Evolutionary conservation across 2,888 invertebrate species (phyloP).

Genomic region (Brachylomia viminalis): DNA sequence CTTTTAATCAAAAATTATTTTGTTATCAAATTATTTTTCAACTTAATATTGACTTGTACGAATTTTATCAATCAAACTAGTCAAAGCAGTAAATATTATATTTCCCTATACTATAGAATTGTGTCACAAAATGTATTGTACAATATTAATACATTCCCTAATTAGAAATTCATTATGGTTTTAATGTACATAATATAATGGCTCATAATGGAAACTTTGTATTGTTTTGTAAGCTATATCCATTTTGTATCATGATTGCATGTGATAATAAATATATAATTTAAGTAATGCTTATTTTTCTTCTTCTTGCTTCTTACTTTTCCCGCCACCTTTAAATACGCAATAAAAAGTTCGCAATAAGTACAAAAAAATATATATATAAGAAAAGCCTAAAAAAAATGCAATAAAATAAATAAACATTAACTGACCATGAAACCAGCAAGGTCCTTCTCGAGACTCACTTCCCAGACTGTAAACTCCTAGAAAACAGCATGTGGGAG

Average conservation of each 20-base stretch:
- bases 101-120: not conserved
- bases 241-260: conserved; percentile 63
- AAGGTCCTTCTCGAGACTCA: no score
- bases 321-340: not conserved
- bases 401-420: no score
- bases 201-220: conserved; percentile 33
- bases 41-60: conserved; percentile 16
- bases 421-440: no score
- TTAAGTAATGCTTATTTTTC: conserved; percentile 34
- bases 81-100: conserved; percentile 32
- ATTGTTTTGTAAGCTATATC: conserved; percentile 59
- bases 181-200: conserved; percentile 12
- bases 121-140: conserved; percentile 39
- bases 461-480: no score
- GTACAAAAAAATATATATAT: no score
- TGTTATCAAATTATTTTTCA: conserved; percentile 3
- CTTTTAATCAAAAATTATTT: not conserved
- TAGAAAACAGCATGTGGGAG: no score
- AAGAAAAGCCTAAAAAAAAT: no score
- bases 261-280: conserved; percentile 66
- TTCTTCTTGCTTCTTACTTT: not conserved
- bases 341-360: no score
- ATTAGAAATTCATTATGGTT: conserved; percentile 2
- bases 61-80: conserved; percentile 44
- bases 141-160: conserved; percentile 44